Conservation (phyloP, 2,797 vertebrate species). For the Anas bernieri region DNA sequence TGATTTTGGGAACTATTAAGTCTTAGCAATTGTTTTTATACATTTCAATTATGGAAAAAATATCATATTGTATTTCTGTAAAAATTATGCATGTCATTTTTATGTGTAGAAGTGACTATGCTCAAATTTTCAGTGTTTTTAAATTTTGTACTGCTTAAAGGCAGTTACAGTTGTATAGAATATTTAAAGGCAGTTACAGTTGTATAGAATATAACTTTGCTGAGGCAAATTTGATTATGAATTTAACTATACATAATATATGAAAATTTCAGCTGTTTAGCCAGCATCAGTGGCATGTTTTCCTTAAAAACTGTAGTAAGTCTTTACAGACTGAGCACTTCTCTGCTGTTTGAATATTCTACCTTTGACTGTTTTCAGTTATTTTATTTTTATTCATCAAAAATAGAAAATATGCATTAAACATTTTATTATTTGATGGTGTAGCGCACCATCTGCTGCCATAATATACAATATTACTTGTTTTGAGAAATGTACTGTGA, state of each 20-base stretch:
- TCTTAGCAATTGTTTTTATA: not conserved
- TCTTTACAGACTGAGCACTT: not conserved
- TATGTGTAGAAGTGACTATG: not conserved
- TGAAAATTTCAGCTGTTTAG: conserved; percentile 26
- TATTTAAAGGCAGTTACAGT: not conserved
- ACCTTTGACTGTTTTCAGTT: not conserved
- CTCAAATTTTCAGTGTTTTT: not conserved
- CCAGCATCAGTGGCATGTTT: not conserved
- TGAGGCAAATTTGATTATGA: conserved; percentile 28
- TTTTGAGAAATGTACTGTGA: conserved; percentile 8
- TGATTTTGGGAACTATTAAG: not conserved
- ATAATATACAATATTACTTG: conserved; percentile 11
- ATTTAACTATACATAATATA: not conserved
- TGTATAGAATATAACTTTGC: not conserved
- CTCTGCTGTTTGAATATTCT: not conserved
- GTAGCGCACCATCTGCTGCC: conserved; percentile 28
- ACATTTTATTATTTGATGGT: conserved; percentile 22
- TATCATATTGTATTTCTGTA: not conserved
- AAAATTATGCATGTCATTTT: not conserved
- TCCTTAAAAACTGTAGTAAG: not conserved
- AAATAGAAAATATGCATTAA: conserved; percentile 15
- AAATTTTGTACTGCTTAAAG: not conserved
- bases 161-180: not conserved
- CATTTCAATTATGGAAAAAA: not conserved
- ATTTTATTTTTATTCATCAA: not conserved